A percentile compares a stretch with the other conserved stretches of the same genome.
phyloP scores from a whole-genome alignment of 1,140 invertebrate species.

The Drosophila subpulchrella region DNA sequence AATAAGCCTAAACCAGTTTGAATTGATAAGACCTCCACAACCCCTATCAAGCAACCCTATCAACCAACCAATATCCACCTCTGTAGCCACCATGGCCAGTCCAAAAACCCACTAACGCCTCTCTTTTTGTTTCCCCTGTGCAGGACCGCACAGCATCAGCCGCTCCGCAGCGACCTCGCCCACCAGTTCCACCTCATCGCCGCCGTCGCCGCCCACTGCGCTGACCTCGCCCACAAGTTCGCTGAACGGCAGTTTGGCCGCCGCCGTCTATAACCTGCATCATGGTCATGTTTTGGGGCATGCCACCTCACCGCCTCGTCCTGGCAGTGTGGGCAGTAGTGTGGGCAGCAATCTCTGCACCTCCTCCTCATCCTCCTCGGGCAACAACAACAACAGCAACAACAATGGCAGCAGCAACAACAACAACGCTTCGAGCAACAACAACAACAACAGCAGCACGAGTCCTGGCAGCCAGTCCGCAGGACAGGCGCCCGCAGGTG shows the following conservation, averaged over 20 bases:
- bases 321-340: conserved; percentile 65
- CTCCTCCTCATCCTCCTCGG: conserved; percentile 18
- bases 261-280: conserved; percentile 64
- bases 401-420: conserved; percentile 12
- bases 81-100: background rate
- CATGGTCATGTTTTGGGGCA: conserved; percentile 23
- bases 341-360: conserved; percentile 48
- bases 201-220: conserved; percentile 76
- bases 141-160: conserved; percentile 81
- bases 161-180: conserved; percentile 81
- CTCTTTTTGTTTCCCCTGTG: conserved; percentile 40
- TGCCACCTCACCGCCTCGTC: conserved; percentile 68
- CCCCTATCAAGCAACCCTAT: background rate
- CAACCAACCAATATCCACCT: too few species aligned
- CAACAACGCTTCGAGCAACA: conserved; percentile 17
- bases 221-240: conserved; percentile 75
- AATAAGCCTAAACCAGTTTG: background rate
- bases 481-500: background rate
- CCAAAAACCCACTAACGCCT: conserved; percentile 38
- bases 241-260: conserved; percentile 58
- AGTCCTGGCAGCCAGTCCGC: conserved; percentile 21
- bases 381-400: conserved; percentile 15
- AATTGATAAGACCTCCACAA: background rate
- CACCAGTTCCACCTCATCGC: conserved; percentile 83
- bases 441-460: conserved; percentile 17